Evolutionary conservation across 2,888 invertebrate genomes (phyloP).

Genomic region (Hymenopus coronatus): DNA sequence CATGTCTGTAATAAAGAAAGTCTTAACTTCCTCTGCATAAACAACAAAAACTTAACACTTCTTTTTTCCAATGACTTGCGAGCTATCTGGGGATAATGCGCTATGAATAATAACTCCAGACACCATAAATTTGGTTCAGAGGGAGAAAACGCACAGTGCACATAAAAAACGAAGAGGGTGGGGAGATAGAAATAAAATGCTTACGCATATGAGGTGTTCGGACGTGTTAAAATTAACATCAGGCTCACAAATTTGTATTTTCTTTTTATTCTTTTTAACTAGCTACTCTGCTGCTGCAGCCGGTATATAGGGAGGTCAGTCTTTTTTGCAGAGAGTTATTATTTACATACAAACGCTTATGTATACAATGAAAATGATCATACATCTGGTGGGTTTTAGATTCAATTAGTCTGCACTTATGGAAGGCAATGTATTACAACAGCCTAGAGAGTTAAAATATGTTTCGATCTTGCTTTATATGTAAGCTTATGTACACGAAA

Average conservation of each 20-base stretch:
- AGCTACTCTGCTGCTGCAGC: neutral
- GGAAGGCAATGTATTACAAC: neutral
- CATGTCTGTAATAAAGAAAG: neutral
- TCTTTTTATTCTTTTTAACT: neutral
- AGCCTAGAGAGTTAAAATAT: neutral
- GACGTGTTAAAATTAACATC: neutral
- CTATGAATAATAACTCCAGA: constrained; percentile 8
- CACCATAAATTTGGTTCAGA: constrained; percentile 8
- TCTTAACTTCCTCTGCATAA: neutral
- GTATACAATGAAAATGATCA: neutral
- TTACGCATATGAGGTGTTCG: neutral
- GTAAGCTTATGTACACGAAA: too few relatives aligned
- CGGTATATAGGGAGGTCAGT: neutral
- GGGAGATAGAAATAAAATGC: neutral
- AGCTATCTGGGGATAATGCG: neutral
- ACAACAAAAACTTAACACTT: neutral
- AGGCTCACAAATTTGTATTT: neutral
- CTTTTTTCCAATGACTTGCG: neutral
- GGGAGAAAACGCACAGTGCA: neutral
- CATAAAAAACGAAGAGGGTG: neutral
- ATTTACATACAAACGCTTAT: neutral
- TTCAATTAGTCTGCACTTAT: neutral
- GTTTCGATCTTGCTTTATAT: neutral
- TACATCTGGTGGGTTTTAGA: neutral
- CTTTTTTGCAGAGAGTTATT: neutral